phyloP scores from a whole-genome alignment of 2,113 vertebrate genomes.

The Dasyurus viverrinus region DNA sequence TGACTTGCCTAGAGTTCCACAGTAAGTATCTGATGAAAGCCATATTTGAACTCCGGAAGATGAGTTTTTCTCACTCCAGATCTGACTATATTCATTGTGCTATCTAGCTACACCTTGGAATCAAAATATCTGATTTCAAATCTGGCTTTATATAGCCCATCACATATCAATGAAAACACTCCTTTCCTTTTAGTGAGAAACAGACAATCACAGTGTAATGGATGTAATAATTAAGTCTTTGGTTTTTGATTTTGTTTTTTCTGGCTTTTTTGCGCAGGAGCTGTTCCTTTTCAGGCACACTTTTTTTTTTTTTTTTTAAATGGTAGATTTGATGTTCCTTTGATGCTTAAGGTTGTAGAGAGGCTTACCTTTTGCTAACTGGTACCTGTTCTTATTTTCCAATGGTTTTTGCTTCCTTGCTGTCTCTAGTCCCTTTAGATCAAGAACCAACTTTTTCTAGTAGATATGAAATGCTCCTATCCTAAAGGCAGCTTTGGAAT shows the following conservation, averaged over 20 bases:
- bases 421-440: not conserved
- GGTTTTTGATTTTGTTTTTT: not conserved
- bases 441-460: not conserved
- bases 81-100: too few relatives aligned
- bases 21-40: not conserved
- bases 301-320: not conserved
- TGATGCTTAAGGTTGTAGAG: not conserved
- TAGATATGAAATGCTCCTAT: not conserved
- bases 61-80: not conserved
- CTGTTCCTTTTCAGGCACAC: not conserved
- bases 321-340: not conserved
- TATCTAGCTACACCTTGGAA: not conserved
- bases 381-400: not conserved
- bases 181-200: not conserved
- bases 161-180: not conserved
- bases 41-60: not conserved
- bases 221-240: not conserved
- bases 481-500: not conserved
- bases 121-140: not conserved
- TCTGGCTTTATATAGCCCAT: not conserved
- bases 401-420: not conserved
- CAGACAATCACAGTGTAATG: not conserved
- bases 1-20: too few relatives aligned
- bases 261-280: not conserved
- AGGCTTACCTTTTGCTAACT: not conserved